Percentiles rank a stretch among this genome's conserved stretches.
Conservation (phyloP, 2,113 vertebrate species). For the Bolborhynchus lineola region DNA sequence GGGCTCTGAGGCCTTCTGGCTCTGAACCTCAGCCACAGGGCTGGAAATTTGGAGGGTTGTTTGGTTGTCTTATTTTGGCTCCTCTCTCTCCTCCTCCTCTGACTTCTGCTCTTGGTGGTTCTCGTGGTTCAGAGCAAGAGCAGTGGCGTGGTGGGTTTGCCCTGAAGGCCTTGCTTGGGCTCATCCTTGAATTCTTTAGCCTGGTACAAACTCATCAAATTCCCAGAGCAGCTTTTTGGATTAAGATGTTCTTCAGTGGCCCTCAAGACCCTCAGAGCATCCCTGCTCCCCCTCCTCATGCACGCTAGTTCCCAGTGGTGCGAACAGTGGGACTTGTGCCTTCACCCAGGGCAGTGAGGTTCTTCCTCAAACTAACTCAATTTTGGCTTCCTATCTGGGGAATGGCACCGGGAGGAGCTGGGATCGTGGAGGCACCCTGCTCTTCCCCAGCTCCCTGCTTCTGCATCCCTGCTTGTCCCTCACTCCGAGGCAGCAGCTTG, state of each 20-base stretch:
- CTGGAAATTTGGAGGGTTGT: not conserved
- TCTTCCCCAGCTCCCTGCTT: not conserved
- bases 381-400: not conserved
- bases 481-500: not conserved
- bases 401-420: not conserved
- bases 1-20: not conserved
- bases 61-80: not conserved
- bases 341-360: not conserved
- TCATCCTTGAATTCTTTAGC: not conserved
- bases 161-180: not conserved
- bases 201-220: not conserved
- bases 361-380: not conserved
- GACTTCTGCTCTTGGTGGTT: not conserved
- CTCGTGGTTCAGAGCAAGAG: not conserved
- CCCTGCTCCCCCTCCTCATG: not conserved
- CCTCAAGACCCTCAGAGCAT: not conserved
- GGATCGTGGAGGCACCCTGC: not conserved
- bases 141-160: not conserved
- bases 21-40: not conserved
- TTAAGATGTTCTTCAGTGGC: not conserved
- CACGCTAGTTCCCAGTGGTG: not conserved
- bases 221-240: not conserved
- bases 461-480: not conserved
- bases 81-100: not conserved
- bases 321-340: not conserved